Conservation (phyloP, 1,140 invertebrate genomes). For the Plodia interpunctella region DNA sequence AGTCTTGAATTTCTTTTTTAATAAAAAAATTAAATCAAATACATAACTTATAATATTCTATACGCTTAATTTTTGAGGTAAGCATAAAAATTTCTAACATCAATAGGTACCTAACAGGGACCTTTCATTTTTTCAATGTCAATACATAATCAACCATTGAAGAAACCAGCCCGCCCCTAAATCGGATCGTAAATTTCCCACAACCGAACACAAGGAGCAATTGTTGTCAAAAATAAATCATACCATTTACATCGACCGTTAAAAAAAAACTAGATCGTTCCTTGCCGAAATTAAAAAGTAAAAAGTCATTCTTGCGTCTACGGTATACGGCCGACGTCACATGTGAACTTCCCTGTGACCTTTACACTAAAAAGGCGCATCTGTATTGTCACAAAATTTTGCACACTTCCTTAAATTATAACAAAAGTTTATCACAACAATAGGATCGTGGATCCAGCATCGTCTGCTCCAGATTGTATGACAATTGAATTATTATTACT, state of each 20-base stretch:
- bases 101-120: not conserved
- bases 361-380: conserved; percentile 15
- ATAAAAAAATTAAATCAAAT: too few species aligned
- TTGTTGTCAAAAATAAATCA: conserved; percentile 72
- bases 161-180: conserved; percentile 43
- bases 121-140: not conserved
- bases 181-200: conserved; percentile 66
- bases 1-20: too few species aligned
- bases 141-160: conserved; percentile 13
- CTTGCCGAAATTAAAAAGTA: conserved; percentile 16
- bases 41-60: too few species aligned
- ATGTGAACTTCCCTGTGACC: conserved; percentile 14
- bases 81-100: not conserved
- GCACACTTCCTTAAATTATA: conserved; percentile 66
- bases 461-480: conserved; percentile 56
- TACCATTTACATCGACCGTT: conserved; percentile 50
- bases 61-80: not conserved
- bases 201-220: conserved; percentile 37
- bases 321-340: not conserved
- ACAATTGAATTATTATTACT: conserved; percentile 54
- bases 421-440: conserved; percentile 44
- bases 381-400: conserved; percentile 45
- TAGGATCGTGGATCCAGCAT: conserved; percentile 33
- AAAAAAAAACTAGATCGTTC: conserved; percentile 55
- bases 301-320: not conserved